These are phyloP conservation scores for Anabacerthia variegaticeps DNA, from an alignment of 2,797 vertebrate genomes.

Conservation along the genomic window DNA sequence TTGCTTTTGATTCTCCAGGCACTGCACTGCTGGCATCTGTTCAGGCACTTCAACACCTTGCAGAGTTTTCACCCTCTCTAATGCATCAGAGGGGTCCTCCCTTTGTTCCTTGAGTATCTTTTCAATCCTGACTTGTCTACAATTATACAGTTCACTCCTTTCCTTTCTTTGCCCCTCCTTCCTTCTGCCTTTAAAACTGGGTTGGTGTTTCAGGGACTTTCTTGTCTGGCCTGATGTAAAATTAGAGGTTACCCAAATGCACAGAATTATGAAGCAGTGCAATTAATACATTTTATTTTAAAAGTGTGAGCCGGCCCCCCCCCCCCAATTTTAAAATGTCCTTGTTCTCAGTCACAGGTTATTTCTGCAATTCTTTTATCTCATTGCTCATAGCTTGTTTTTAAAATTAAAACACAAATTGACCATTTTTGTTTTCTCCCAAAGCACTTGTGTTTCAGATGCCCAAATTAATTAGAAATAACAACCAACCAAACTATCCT, in stretches of 20 bases:
- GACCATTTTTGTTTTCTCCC: accelerated
- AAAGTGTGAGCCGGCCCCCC: background rate
- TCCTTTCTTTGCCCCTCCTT: background rate
- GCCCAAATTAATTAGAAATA: background rate
- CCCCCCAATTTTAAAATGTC: background rate
- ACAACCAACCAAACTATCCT: background rate
- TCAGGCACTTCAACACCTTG: conserved; percentile 7
- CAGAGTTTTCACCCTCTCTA: background rate
- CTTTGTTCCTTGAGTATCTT: background rate
- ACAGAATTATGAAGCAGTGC: background rate
- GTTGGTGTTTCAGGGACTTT: background rate
- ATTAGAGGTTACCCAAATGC: background rate
- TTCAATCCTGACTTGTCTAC: background rate
- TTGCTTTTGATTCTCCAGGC: background rate
- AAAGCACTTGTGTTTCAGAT: background rate
- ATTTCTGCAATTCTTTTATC: background rate
- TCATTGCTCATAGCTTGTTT: background rate
- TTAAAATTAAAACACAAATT: background rate
- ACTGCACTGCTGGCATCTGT: background rate
- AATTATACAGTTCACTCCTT: background rate
- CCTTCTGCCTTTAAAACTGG: background rate
- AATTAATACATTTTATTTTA: background rate
- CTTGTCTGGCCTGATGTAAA: background rate
- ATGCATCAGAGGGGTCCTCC: background rate
- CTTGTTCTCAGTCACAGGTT: background rate